Evolutionary conservation across 1,140 invertebrate species (phyloP), one percentile per base, ranked within the genome.

Genomic region (Trichonephila clavipes): DNA sequence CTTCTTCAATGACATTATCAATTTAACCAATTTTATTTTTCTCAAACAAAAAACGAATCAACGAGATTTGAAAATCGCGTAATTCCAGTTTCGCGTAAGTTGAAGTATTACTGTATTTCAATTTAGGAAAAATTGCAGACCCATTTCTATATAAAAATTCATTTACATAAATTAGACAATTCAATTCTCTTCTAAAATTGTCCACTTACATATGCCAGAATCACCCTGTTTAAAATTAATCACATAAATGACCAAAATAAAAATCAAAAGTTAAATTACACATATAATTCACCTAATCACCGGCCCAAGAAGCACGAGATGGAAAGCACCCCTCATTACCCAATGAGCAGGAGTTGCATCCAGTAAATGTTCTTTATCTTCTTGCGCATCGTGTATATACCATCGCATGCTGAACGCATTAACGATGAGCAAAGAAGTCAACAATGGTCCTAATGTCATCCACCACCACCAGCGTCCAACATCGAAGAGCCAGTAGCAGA

Each of bases 391-490:
- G 64, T 94, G 94, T 21, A 94, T 62, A 64, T 95, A 95, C 95
- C 95, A 95, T 83, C 95, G 94, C 1, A 95, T 72, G 61, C 95
- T 95, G 81, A 95, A 94, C 24, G 77, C 90, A 69, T 95, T 95
- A 18, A 95, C 94, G 14, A 94, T 86, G 28, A 95, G 44, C 12
- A 90, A 87, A 10, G 95, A 94, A 8, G 94, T 21, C 0, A 94
- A 21, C 16, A 94, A 91, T 4, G 94, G 28, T 4, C 44, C 77
- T 58, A 95, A 28, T 0, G 95, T 95, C n/a, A 95, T 72, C 83
- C 88, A 94, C 89, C 94, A 94, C 94, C 94, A 95, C 94, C 94
- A 94, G 3, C 81, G n/a, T 88, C 94, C 14, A 81, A 93, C 94
- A 58, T 94, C 69, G 66, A 91, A 94, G 0, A 95, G 87, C 61